phyloP scores from a whole-genome alignment of 2,113 vertebrate genomes.

The Zapornia atra region DNA sequence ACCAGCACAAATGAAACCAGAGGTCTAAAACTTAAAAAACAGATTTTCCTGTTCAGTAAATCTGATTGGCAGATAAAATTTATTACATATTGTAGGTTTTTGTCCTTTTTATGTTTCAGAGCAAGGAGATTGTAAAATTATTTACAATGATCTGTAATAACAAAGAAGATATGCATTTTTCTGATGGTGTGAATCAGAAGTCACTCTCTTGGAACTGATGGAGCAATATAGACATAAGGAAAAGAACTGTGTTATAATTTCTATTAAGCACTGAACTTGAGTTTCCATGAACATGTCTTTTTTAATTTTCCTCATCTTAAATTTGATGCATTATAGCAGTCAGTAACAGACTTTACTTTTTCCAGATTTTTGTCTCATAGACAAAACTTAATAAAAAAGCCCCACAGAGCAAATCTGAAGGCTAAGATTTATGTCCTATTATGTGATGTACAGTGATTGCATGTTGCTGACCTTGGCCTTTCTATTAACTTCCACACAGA shows the following conservation, averaged over 20 bases:
- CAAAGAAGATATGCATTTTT: not conserved
- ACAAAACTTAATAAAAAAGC: not conserved
- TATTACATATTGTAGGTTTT: not conserved
- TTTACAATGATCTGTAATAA: not conserved
- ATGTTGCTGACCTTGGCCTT: not conserved
- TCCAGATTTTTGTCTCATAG: not conserved
- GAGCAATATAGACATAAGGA: not conserved
- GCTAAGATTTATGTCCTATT: not conserved
- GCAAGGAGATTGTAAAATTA: not conserved
- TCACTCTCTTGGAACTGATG: not conserved
- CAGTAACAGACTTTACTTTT: not conserved
- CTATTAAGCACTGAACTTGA: not conserved
- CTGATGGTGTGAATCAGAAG: not conserved
- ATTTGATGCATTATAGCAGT: not conserved
- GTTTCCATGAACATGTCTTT: not conserved
- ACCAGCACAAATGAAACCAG: not conserved
- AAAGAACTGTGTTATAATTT: not conserved
- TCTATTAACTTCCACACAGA: not conserved
- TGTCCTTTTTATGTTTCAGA: not conserved
- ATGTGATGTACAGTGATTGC: not conserved
- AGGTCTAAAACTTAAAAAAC: not conserved
- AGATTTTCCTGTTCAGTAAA: not conserved
- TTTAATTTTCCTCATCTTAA: not conserved
- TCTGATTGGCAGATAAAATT: not conserved
- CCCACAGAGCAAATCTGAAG: not conserved